phyloP scores from a whole-genome alignment of 2,797 vertebrate species.

The Onychomys leucogaster region DNA sequence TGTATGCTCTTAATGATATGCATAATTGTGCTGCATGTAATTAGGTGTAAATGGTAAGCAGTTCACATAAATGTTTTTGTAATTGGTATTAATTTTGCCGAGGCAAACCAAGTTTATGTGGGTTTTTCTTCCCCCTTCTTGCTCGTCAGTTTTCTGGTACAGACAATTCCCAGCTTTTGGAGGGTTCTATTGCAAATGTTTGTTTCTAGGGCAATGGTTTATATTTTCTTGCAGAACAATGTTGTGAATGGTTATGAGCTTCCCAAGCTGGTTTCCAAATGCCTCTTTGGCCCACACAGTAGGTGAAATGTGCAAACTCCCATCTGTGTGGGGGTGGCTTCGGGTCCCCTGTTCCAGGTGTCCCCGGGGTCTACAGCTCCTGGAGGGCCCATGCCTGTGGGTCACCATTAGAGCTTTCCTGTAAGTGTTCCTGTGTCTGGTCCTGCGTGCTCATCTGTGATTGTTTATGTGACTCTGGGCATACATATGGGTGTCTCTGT shows the following conservation, averaged over 20 bases:
- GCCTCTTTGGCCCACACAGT: slow-evolving; percentile 71
- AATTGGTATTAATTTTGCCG: slow-evolving; percentile 81
- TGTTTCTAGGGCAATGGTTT: slow-evolving; percentile 77
- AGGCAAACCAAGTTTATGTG: slow-evolving; percentile 70
- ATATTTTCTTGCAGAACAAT: slow-evolving; percentile 73
- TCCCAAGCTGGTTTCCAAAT: slow-evolving; percentile 79
- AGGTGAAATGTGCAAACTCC: slow-evolving; percentile 54
- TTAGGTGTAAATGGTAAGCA: slow-evolving; percentile 78
- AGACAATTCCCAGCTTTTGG: slow-evolving; percentile 71
- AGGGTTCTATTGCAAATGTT: slow-evolving; percentile 72
- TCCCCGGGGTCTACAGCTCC: not conserved
- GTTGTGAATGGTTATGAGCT: slow-evolving; percentile 71
- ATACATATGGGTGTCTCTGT: not conserved
- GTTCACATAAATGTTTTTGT: slow-evolving; percentile 79
- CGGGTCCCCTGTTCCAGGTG: not conserved
- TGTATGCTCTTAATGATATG: slow-evolving; percentile 65
- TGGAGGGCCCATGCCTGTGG: not conserved
- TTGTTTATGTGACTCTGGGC: not conserved
- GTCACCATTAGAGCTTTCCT: too few relatives aligned
- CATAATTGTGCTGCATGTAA: slow-evolving; percentile 74
- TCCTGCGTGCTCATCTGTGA: not conserved
- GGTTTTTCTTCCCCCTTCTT: slow-evolving; percentile 55
- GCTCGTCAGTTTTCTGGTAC: slow-evolving; percentile 71
- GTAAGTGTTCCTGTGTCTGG: not conserved
- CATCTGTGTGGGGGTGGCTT: not conserved